These are phyloP conservation scores for Macropus fuliginosus DNA, from an alignment of 2,797 vertebrate species.

Conservation along the genomic window DNA sequence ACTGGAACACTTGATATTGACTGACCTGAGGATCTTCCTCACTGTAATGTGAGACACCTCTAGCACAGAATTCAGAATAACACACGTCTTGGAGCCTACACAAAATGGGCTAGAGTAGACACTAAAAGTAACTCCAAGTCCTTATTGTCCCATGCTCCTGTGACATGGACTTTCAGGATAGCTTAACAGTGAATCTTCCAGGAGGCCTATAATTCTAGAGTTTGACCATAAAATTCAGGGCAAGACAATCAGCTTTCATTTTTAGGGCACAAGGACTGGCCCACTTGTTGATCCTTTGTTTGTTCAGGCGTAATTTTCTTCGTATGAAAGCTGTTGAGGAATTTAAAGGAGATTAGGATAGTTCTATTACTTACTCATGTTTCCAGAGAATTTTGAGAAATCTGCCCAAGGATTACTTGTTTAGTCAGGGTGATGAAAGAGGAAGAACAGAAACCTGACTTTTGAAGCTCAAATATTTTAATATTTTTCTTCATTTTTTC, in stretches of 20 bases:
- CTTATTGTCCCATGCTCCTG: not conserved
- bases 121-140: not conserved
- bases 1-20: not conserved
- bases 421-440: not conserved
- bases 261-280: not conserved
- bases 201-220: not conserved
- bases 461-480: not conserved
- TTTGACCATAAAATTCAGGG: not conserved
- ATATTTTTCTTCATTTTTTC: not conserved
- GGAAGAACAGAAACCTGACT: not conserved
- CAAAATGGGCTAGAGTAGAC: not conserved
- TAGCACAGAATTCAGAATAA: too few relatives aligned
- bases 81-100: not conserved
- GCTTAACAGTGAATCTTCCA: not conserved
- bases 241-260: not conserved
- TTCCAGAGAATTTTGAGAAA: not conserved
- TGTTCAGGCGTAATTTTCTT: not conserved
- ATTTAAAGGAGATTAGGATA: not conserved
- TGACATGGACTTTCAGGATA: not conserved
- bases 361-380: not conserved
- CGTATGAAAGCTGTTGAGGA: not conserved
- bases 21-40: too few relatives aligned
- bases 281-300: not conserved
- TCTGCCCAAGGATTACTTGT: not conserved
- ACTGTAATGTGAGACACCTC: too few relatives aligned